Conservation (phyloP, 2,113 vertebrate genomes). For the Malurus melanocephalus region DNA sequence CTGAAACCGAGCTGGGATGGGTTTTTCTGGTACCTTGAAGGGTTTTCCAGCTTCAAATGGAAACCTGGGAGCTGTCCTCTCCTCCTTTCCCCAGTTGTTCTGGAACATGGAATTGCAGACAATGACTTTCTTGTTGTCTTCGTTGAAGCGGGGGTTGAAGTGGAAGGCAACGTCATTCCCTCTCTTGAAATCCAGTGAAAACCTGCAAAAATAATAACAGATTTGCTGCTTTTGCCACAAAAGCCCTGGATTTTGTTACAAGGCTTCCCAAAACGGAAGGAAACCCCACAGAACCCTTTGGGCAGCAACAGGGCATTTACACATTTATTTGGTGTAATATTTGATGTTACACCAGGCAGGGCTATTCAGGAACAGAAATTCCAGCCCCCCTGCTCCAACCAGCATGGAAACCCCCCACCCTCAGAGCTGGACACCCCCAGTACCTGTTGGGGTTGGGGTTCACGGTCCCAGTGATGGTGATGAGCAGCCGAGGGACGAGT, state of each 20-base stretch:
- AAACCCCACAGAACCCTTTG: rapidly evolving
- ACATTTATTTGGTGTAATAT: rapidly evolving
- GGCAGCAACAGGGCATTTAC: neutral
- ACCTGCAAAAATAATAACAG: neutral
- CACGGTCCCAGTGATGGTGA: slow-evolving; percentile 60
- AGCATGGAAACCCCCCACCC: neutral
- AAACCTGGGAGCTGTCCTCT: slow-evolving; percentile 59
- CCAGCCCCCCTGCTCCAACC: neutral
- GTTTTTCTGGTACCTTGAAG: slow-evolving; percentile 61
- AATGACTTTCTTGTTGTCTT: slow-evolving; percentile 50
- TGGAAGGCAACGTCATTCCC: slow-evolving; percentile 72
- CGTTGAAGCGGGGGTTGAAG: slow-evolving; percentile 75
- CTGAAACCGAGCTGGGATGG: neutral
- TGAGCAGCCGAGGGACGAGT: slow-evolving; percentile 58
- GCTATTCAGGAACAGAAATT: neutral
- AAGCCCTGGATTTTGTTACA: neutral
- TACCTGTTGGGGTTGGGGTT: slow-evolving; percentile 66
- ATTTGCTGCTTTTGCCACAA: neutral
- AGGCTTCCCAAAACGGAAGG: neutral
- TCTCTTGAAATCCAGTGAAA: slow-evolving; percentile 69
- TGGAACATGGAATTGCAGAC: slow-evolving; percentile 67
- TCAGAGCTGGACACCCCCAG: rapidly evolving
- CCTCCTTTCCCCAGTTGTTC: slow-evolving; percentile 67
- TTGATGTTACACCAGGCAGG: neutral
- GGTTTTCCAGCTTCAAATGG: slow-evolving; percentile 71